Percentiles rank a stretch among this genome's conserved stretches.
These are phyloP conservation scores for Amblyteles armatorius DNA, from an alignment of 2,888 invertebrate species.

Conservation along the genomic window DNA sequence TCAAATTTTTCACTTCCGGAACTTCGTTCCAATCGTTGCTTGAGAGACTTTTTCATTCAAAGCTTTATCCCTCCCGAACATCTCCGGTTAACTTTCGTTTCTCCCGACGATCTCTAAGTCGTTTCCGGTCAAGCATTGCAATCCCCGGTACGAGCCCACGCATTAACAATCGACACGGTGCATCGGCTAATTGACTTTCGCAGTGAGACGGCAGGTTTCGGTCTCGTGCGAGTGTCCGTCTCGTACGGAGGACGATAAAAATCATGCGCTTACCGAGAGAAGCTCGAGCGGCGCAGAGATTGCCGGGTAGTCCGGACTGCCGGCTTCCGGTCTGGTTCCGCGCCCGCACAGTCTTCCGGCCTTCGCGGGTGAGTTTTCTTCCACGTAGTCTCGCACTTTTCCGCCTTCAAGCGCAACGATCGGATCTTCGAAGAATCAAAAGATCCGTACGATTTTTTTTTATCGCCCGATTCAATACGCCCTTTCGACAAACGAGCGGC, in stretches of 20 bases:
- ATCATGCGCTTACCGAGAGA: conserved; percentile 41
- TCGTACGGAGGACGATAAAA: not conserved
- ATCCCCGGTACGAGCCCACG: conserved; percentile 10
- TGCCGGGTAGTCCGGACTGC: conserved; percentile 17
- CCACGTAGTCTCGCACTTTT: conserved; percentile 31
- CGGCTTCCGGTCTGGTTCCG: conserved; percentile 40
- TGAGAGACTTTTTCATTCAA: not conserved
- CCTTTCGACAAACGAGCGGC: not conserved
- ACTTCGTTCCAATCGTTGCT: not conserved
- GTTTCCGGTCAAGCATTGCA: conserved; percentile 50
- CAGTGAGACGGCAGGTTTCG: conserved; percentile 6
- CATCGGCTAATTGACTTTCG: conserved; percentile 61
- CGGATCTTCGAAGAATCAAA: not conserved
- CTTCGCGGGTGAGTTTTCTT: conserved; percentile 12
- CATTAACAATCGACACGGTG: conserved; percentile 48
- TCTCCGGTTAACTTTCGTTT: conserved; percentile 29
- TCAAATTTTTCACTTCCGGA: not conserved
- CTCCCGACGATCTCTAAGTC: conserved; percentile 16
- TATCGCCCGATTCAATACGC: not conserved
- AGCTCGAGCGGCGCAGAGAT: conserved; percentile 12
- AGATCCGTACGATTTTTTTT: not conserved
- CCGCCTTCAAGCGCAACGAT: conserved; percentile 17
- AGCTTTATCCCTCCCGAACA: not conserved
- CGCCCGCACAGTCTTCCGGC: not conserved
- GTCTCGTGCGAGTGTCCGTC: conserved; percentile 12